Evolutionary conservation across 2,113 vertebrate genomes (phyloP), one percentile per base, ranked within the genome.

Genomic region (Boleophthalmus pectinirostris): DNA sequence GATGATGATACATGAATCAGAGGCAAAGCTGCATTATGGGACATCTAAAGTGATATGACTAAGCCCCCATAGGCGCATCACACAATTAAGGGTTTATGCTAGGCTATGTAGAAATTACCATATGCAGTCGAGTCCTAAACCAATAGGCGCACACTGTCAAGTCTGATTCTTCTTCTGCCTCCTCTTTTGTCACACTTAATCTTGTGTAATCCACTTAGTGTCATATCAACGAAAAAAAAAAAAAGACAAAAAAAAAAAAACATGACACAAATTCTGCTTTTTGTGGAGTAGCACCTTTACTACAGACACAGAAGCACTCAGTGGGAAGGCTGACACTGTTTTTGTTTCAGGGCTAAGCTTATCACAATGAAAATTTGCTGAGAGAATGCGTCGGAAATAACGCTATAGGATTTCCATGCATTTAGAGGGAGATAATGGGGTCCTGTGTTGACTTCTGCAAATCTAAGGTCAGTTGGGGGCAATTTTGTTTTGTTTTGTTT

Each of bases 201-300:
- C 90, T 91, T 29, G 72, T 74, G 79, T 93, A 93, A 93, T 93
- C 92, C 91, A 93, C 90, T 94, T 92, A 89, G 86, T 88, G 87
- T 91, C 87, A 86, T 79, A 92, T 91, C 85, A 88, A 68, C 13
- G 56, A 25, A 15, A 58, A 23, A 51, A 18, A 5, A 16, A 56
- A 56, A n/a, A n/a, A n/a, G n/a, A n/a, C n/a, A 53, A 20, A 54
- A 56, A 54, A 54, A 54, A n/a, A 72, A 81, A 83, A 89, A 87
- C 82, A 91, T 82, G 83, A 91, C 79, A 79, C 82, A 77, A 88
- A 89, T 88, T 80, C 78, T 24, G 70, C 72, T 53, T 21, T 77
- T 77, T 82, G 82, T 77, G 69, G 79, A 66, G 65, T 81, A 80
- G 66, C 75, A 85, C 83, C 83, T 85, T 81, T 20, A 53, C 71